Percentiles rank a stretch among this genome's conserved stretches.
Evolutionary conservation across 2,888 invertebrate genomes (phyloP).

Genomic region (Cephus sareptanus): DNA sequence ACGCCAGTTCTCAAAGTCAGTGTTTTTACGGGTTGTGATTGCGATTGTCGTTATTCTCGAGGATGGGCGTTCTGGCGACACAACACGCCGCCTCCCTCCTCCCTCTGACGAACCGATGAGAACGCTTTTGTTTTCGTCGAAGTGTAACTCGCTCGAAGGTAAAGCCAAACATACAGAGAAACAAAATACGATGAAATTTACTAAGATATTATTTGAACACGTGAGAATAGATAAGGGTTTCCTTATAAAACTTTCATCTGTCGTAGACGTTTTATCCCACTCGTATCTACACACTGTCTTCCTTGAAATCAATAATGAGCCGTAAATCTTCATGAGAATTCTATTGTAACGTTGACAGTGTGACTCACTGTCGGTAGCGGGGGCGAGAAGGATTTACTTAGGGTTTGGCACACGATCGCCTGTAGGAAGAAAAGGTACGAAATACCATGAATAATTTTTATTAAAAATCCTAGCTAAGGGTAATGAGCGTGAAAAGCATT

Average conservation of each 20-base stretch:
- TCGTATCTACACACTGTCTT: conserved; percentile 11
- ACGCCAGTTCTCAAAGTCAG: neutral
- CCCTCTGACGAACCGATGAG: neutral
- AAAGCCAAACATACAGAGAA: neutral
- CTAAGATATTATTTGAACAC: neutral
- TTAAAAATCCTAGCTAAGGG: conserved; percentile 58
- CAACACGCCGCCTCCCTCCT: neutral
- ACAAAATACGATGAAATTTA: neutral
- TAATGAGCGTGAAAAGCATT: conserved; percentile 63
- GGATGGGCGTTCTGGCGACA: neutral
- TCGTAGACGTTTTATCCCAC: neutral
- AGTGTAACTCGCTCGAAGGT: neutral
- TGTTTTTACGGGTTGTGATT: neutral
- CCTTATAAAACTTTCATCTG: neutral
- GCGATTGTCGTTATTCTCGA: neutral
- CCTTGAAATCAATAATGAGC: conserved; percentile 64
- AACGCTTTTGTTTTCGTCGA: neutral
- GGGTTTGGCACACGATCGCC: neutral
- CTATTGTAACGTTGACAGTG: conserved; percentile 29
- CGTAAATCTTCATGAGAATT: conserved; percentile 50
- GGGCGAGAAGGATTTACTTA: neutral
- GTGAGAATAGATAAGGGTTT: neutral
- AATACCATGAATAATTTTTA: neutral
- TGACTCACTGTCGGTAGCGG: conserved; percentile 24
- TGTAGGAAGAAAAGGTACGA: neutral